Percentiles rank a stretch among this genome's conserved stretches.
Conservation (phyloP, 2,113 vertebrate species). For the Thinocorus orbignyianus region DNA sequence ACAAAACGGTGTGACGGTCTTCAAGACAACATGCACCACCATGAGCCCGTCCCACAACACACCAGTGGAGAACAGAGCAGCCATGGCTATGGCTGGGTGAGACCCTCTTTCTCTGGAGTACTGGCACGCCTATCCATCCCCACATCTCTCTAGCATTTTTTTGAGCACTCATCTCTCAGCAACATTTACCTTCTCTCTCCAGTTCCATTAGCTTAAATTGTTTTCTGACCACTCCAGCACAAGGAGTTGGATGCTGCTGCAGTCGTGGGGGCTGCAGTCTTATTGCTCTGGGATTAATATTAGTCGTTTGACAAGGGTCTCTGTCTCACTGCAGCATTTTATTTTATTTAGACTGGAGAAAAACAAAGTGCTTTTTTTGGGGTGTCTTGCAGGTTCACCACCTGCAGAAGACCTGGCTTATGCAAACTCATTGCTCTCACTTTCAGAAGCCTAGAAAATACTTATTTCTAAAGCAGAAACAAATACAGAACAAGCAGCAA, state of each 20-base stretch:
- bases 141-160: not conserved
- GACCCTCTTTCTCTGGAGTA: not conserved
- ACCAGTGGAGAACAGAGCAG: not conserved
- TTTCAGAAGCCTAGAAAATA: not conserved
- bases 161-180: not conserved
- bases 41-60: not conserved
- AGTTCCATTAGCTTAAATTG: not conserved
- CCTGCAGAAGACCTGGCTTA: not conserved
- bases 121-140: too few species aligned
- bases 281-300: not conserved
- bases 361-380: not conserved
- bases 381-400: not conserved
- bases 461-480: not conserved
- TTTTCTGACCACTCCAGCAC: not conserved
- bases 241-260: not conserved
- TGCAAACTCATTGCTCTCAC: not conserved
- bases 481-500: not conserved
- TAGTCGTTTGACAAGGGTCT: not conserved
- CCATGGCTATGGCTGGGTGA: accelerated
- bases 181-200: not conserved
- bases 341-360: not conserved
- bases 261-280: accelerated
- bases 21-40: not conserved
- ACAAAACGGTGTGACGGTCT: not conserved
- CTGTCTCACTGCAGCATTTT: not conserved